Evolutionary conservation across 2,888 invertebrate species (phyloP).

Genomic region (Drosophila pegasa): DNA sequence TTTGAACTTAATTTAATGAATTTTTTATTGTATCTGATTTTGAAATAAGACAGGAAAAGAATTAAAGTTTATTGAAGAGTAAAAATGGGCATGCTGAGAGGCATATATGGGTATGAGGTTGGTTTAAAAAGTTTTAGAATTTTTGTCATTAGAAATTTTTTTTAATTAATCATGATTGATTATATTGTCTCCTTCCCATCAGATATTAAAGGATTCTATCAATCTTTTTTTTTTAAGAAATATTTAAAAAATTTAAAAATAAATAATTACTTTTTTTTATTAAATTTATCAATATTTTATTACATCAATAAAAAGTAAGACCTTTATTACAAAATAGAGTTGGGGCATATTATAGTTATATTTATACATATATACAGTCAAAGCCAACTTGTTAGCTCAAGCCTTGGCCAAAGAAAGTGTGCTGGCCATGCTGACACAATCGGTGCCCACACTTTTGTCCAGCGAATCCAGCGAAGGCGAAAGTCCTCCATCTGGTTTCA

Average conservation of each 20-base stretch:
- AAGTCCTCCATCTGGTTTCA: conserved; percentile 19
- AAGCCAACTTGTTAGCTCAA: conserved; percentile 7
- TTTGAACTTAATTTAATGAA: background rate
- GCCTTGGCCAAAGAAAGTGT: conserved; percentile 55
- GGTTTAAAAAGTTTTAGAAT: no score
- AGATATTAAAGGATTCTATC: no score
- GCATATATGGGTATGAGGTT: no score
- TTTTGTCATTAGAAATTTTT: no score
- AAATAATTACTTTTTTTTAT: background rate
- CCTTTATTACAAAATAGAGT: background rate
- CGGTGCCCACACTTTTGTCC: conserved; percentile 42
- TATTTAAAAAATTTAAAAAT: background rate
- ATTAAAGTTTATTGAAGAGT: no score
- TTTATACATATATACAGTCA: background rate
- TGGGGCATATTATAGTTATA: background rate
- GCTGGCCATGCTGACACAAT: conserved; percentile 65
- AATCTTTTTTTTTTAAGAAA: no score
- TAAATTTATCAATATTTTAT: background rate
- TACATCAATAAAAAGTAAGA: background rate
- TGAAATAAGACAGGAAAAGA: no score
- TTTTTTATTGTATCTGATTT: no score
- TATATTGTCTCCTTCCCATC: no score
- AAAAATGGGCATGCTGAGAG: no score
- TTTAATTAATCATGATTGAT: no score
- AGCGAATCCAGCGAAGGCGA: conserved; percentile 53